These are phyloP conservation scores for Rafetus swinhoei DNA, from an alignment of 2,113 vertebrate genomes.

Conservation along the genomic window DNA sequence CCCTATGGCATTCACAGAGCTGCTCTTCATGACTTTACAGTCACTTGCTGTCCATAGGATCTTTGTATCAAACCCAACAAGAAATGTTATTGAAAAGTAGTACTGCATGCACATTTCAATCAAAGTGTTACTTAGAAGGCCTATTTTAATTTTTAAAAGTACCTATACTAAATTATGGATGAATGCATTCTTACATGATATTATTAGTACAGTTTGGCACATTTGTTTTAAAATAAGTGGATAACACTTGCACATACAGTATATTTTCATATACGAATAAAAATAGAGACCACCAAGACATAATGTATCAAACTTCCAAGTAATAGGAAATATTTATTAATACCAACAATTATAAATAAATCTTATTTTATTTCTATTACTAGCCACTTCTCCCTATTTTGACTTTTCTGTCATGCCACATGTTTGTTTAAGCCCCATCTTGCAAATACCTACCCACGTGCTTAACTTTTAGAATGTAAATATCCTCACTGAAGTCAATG, in stretches of 20 bases:
- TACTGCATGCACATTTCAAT: background rate
- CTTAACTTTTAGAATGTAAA: background rate
- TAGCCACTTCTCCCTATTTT: background rate
- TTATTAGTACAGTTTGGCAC: background rate
- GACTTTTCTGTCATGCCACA: background rate
- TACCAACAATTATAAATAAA: background rate
- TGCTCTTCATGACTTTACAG: background rate
- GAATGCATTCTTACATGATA: background rate
- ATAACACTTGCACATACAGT: background rate
- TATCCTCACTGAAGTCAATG: background rate
- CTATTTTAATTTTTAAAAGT: background rate
- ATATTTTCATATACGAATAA: background rate
- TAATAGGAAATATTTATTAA: background rate
- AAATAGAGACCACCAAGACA: background rate
- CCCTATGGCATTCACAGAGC: background rate
- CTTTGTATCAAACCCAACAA: background rate
- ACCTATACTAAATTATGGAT: background rate
- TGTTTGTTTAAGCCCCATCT: background rate
- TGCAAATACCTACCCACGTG: background rate
- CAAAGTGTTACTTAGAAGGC: background rate
- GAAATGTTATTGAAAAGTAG: background rate
- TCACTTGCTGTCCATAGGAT: background rate
- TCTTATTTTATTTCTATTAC: background rate
- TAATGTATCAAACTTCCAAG: background rate
- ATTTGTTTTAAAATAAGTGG: background rate